Evolutionary conservation across 2,113 vertebrate species (phyloP), one percentile per base, ranked within the genome.

Genomic region (Dryoscopus gambensis): DNA sequence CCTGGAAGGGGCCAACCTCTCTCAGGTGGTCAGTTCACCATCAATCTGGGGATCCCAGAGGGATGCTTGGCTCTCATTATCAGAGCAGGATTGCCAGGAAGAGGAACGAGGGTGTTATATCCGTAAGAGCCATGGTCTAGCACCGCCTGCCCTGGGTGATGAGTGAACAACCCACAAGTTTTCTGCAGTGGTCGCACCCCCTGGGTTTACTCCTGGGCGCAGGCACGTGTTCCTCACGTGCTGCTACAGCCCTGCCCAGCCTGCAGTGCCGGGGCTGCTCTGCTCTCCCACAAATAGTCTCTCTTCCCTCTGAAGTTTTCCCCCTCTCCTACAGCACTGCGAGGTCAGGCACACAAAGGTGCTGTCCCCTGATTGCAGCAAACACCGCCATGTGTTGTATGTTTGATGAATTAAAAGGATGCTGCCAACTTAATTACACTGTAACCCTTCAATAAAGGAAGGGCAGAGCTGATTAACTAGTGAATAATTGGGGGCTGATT

Each of bases 321-420:
- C 84, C 96, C 95, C 56, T 95, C 83, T 98, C 94, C 91, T 91
- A 2, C 75, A 96, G 96, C 96, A 96, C 93, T 50, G 90, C 79
- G 89, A 95, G 98, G 97, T 98, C 98, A 98, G 97, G 93, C 92
- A 97, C 97, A 98, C 97, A 98, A 98, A 98, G 98, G 97, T 98
- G 97, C 97, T 93, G 93, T 98, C 95, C 97, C 95, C 81, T 97
- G 98, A 94, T 98, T 98, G 98, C 97, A 74, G 97, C 97, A 98
- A 98, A 98, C 98, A 98, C 97, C 81, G 69, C 97, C 98, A 98
- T 98, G 98, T 98, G 98, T 98, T 98, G 97, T 98, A 96, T 98
- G 97, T 98, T 98, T 99, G 98, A 98, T 98, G 98, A 98, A 99
- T 99, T 98, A 98, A 99, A 98, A 98, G 98, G 98, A 98, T 98